phyloP scores from a whole-genome alignment of 2,797 vertebrate genomes.

The Simalia tracyae region DNA sequence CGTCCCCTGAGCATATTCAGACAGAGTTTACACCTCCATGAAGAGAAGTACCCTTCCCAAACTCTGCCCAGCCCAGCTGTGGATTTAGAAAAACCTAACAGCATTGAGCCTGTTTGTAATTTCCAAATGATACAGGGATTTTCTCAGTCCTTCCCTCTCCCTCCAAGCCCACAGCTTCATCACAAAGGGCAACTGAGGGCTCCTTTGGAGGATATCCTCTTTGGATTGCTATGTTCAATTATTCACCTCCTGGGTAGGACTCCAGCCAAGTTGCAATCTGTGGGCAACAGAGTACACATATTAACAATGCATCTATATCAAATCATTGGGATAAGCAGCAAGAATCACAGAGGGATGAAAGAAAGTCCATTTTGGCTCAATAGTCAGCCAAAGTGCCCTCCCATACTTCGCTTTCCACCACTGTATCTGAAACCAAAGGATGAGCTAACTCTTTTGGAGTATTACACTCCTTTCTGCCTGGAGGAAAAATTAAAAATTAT shows the following conservation, averaged over 20 bases:
- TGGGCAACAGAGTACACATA: not conserved
- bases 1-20: no score
- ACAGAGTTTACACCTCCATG: no score
- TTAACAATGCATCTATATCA: slow-evolving; percentile 14
- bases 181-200: not conserved
- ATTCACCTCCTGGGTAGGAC: not conserved
- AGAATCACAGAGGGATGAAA: not conserved
- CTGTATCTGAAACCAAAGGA: not conserved
- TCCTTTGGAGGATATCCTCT: not conserved
- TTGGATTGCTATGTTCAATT: not conserved
- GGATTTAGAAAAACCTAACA: not conserved
- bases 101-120: not conserved
- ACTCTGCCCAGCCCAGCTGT: not conserved
- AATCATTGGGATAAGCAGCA: slow-evolving; percentile 5
- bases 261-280: slow-evolving; percentile 3
- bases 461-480: not conserved
- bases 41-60: no score
- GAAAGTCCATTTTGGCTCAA: no score
- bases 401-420: not conserved
- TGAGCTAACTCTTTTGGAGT: not conserved
- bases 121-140: not conserved
- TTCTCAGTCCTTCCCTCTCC: not conserved
- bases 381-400: not conserved
- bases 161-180: not conserved
- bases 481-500: slow-evolving; percentile 11